Evolutionary conservation across 2,888 invertebrate species (phyloP).

Genomic region (Agriopis aurantiaria): DNA sequence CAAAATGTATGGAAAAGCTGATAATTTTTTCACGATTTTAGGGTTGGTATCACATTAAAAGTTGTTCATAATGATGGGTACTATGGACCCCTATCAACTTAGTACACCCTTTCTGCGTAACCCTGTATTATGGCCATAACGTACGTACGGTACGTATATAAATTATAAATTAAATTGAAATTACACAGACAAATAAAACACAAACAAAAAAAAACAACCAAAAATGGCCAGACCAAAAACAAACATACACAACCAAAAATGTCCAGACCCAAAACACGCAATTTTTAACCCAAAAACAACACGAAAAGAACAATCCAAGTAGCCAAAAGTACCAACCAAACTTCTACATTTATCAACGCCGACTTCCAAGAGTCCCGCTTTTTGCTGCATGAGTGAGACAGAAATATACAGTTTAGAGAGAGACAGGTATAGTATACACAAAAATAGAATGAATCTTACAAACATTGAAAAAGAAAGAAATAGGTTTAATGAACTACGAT

Average conservation of each 20-base stretch:
- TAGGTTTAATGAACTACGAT: no score
- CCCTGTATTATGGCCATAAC: no score
- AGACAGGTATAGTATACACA: constrained; percentile 22
- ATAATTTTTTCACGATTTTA: no score
- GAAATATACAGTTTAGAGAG: constrained; percentile 45
- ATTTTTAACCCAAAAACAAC: constrained; percentile 46
- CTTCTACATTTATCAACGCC: constrained; percentile 69
- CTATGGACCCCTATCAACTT: no score
- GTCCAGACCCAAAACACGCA: constrained; percentile 21
- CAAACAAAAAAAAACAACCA: background rate
- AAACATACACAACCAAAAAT: background rate
- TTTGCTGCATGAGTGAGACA: constrained; percentile 62
- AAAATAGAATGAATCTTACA: background rate
- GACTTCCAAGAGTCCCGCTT: constrained; percentile 72
- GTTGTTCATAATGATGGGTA: no score
- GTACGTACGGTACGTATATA: no score
- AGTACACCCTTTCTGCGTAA: no score
- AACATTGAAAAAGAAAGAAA: constrained; percentile 6
- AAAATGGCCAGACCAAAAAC: background rate
- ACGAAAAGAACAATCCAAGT: constrained; percentile 39
- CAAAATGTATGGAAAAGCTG: no score
- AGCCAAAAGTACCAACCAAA: constrained; percentile 57
- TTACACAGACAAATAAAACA: background rate
- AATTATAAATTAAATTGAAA: background rate
- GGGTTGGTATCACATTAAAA: no score